A percentile compares a stretch with the other conserved stretches of the same genome.
phyloP scores from a whole-genome alignment of 1,140 invertebrate species.

The Dreissena polymorpha region DNA sequence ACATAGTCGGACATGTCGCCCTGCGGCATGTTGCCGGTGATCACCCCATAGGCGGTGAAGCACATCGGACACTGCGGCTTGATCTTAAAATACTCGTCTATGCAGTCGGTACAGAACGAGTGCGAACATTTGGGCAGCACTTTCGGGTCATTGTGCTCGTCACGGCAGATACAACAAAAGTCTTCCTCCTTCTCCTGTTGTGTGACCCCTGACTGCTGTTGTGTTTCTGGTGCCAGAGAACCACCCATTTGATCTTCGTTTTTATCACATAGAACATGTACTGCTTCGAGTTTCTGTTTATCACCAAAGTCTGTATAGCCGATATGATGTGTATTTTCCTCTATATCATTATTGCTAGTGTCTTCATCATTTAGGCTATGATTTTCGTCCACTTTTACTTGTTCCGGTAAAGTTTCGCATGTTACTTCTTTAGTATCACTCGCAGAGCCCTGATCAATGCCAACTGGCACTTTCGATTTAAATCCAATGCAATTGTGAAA shows the following conservation, averaged over 20 bases:
- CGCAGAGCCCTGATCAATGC: no score
- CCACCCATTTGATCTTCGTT: not conserved
- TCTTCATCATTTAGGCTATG: no score
- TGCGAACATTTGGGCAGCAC: constrained; percentile 58
- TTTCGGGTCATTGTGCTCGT: constrained; percentile 44
- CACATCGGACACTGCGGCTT: constrained; percentile 65
- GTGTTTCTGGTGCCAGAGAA: not conserved
- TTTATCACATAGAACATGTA: not conserved
- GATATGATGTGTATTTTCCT: no score
- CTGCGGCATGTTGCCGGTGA: constrained; percentile 65
- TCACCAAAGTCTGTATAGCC: no score
- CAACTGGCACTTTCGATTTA: no score
- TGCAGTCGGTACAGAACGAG: constrained; percentile 58
- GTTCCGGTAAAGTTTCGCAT: no score
- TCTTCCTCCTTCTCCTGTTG: constrained; percentile 40
- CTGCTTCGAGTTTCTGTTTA: no score
- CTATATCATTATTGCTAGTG: no score
- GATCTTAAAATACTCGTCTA: constrained; percentile 46
- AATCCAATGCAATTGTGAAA: no score
- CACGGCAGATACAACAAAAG: constrained; percentile 61
- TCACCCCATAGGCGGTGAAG: constrained; percentile 61
- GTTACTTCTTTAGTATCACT: no score
- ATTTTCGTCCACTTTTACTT: no score
- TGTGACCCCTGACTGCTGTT: not conserved
- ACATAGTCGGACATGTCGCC: constrained; percentile 55